phyloP scores from a whole-genome alignment of 2,797 vertebrate species.

The Morelia viridis region DNA sequence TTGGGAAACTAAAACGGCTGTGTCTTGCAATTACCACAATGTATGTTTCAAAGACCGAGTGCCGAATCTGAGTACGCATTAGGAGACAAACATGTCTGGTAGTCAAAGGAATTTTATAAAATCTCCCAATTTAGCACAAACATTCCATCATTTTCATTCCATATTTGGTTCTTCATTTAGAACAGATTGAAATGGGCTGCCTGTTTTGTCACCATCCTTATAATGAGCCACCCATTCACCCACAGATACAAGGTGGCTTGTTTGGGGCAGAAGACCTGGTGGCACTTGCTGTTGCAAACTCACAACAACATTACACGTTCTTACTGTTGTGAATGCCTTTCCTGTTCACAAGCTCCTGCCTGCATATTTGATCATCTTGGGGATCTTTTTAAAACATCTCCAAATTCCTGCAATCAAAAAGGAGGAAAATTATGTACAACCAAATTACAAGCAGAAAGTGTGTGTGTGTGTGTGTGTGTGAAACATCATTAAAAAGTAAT shows the following conservation, averaged over 20 bases:
- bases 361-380: not conserved
- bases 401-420: not conserved
- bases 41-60: not conserved
- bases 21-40: not conserved
- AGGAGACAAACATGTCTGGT: slow-evolving; percentile 14
- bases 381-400: slow-evolving; percentile 1
- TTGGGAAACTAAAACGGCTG: not conserved
- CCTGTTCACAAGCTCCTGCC: not conserved
- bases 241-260: not conserved
- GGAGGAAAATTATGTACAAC: not conserved
- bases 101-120: slow-evolving; percentile 15
- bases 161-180: not conserved
- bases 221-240: slow-evolving; percentile 1
- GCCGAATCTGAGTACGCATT: slow-evolving; percentile 1
- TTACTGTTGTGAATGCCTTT: not conserved
- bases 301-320: not conserved
- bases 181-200: slow-evolving; percentile 16
- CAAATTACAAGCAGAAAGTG: slow-evolving; percentile 25
- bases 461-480: not conserved
- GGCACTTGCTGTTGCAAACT: slow-evolving; percentile 1
- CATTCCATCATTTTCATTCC: slow-evolving; percentile 18
- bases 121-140: not conserved
- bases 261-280: slow-evolving; percentile 4
- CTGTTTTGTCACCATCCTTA: slow-evolving; percentile 29
- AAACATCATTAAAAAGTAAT: not conserved